These are phyloP conservation scores for Hemicrepidius hirtus DNA, from an alignment of 2,888 invertebrate genomes.

Conservation along the genomic window DNA sequence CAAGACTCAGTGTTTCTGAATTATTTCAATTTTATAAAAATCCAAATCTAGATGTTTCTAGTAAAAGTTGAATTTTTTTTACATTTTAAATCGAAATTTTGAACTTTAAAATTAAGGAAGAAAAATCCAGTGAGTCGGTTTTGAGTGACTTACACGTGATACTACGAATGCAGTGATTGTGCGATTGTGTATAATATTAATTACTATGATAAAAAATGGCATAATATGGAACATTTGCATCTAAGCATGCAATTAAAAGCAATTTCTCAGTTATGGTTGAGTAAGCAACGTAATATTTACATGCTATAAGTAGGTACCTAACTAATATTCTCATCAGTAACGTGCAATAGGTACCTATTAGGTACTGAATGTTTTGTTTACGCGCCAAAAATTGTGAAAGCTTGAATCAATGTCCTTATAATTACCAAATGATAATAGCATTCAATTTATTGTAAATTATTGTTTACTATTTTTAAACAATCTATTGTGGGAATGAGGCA, in stretches of 20 bases:
- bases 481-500: too few relatives aligned
- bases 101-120: too few relatives aligned
- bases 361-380: background rate
- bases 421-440: background rate
- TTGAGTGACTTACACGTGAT: background rate
- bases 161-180: background rate
- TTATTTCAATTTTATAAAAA: constrained; percentile 67
- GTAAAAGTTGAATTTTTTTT: constrained; percentile 41
- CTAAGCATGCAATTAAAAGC: background rate
- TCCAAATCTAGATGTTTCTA: constrained; percentile 36
- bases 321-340: background rate
- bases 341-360: background rate
- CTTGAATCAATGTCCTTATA: background rate
- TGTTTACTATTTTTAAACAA: too few relatives aligned
- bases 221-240: background rate
- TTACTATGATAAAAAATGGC: background rate
- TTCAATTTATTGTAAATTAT: too few relatives aligned
- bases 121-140: too few relatives aligned
- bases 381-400: background rate
- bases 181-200: background rate
- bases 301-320: too few relatives aligned
- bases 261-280: background rate
- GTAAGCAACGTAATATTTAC: background rate
- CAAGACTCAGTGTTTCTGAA: constrained; percentile 67
- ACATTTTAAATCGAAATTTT: too few relatives aligned